Evolutionary conservation across 2,113 vertebrate genomes (phyloP), one percentile per base, ranked within the genome.

Genomic region (Odobenus rosmarus): DNA sequence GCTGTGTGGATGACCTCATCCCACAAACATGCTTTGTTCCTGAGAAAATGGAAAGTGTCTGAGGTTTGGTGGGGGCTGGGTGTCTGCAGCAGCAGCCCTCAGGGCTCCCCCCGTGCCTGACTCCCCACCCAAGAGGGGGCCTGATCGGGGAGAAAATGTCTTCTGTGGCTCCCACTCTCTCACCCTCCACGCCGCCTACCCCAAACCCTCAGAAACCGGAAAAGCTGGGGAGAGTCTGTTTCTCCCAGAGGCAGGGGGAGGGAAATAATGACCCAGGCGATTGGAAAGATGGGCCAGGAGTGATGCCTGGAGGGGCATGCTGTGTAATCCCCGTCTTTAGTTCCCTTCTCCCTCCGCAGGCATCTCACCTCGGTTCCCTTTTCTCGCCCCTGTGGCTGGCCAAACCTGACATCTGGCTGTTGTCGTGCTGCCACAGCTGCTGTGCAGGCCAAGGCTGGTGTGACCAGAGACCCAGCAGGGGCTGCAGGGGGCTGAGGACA

Each of bases 1-100:
- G 98, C 98, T 98, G 98, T 97, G 92, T 98, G 46, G 95, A 96
- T 99, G 98, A 99, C 99, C 98, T 99, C 99, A 99, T 98, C 97
- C 98, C 96, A 83, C 98, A 99, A 99, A 99, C 98, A 99, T 99
- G 99, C 99, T 99, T 99, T 99, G 98, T 99, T 99, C 98, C 98
- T 99, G 98, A 99, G 99, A 98, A 98, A 99, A 98, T 98, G 98
- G 98, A 99, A 99, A 99, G 98, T 99, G 98, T 99, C 98, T 99
- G 99, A 99, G 98, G 98, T 99, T 99, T 99, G 97, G 97, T 96
- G 94, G 97, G 98, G 98, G 98, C 98, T 98, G 99, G 98, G 98
- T 98, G 98, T 98, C 98, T 98, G 96, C 97, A 97, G 96, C 97
- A 98, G 97, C 97, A 97, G 3, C 97, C 97, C 92, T 88, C 67